Conservation (phyloP, 35 echinoderm and acorn worm species). For the Holothuria glaberrima region DNA sequence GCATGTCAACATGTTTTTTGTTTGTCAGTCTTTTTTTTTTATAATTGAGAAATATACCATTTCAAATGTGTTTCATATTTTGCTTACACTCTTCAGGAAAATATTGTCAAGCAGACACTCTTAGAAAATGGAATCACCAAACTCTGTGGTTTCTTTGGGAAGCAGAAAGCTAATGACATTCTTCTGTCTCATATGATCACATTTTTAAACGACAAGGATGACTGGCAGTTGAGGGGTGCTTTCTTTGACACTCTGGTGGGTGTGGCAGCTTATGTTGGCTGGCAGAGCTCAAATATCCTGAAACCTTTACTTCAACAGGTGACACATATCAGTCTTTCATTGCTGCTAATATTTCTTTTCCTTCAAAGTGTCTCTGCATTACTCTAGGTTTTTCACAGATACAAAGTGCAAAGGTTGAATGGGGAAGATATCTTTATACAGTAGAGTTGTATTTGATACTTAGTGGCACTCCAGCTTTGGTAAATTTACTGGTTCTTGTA, state of each 20-base stretch:
- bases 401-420: too few species aligned
- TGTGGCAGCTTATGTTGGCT: constrained; percentile 94
- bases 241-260: constrained; percentile 99
- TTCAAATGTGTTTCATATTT: too few species aligned
- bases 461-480: too few species aligned
- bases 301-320: constrained; percentile 96
- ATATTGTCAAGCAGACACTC: constrained; percentile 96
- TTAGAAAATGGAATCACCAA: constrained; percentile 96
- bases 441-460: too few species aligned
- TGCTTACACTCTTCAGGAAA: constrained; percentile 69
- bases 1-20: too few species aligned
- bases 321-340: background rate
- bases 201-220: constrained; percentile 97
- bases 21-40: too few species aligned
- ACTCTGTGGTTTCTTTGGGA: constrained; percentile 93
- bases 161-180: constrained; percentile 96
- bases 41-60: too few species aligned
- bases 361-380: background rate
- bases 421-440: too few species aligned
- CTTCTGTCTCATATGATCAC: constrained; percentile 98
- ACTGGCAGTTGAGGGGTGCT: constrained; percentile 90
- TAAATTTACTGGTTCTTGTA: too few species aligned
- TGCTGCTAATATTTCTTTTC: background rate
- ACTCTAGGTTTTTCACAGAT: background rate
- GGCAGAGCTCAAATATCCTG: constrained; percentile 95